These are phyloP conservation scores for Sisor rabdophorus DNA, from an alignment of 2,113 vertebrate genomes.

Conservation along the genomic window DNA sequence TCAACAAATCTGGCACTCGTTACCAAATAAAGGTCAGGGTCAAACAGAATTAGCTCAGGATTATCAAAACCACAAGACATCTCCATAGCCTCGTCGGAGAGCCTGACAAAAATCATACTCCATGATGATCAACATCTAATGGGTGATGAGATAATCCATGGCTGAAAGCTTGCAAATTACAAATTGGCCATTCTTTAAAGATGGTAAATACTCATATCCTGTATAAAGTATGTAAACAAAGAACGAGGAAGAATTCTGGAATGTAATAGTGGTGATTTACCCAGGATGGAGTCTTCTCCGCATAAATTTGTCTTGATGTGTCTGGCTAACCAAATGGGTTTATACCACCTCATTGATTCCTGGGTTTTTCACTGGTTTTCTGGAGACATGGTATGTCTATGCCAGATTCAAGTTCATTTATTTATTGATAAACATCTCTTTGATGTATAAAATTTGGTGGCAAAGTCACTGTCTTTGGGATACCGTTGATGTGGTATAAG, in stretches of 20 bases:
- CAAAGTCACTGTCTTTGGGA: neutral
- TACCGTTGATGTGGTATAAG: neutral
- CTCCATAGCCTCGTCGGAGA: neutral
- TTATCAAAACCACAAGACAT: neutral
- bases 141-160: neutral
- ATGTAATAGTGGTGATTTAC: neutral
- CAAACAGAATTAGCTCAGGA: neutral
- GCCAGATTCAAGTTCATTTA: too few species aligned
- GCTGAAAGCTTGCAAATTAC: neutral
- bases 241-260: neutral
- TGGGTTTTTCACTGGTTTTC: neutral
- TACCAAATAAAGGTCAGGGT: neutral
- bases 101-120: neutral
- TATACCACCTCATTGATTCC: neutral
- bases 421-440: too few species aligned
- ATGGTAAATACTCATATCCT: neutral
- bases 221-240: neutral
- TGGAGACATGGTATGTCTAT: neutral
- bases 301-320: neutral
- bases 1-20: neutral
- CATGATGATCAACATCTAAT: neutral
- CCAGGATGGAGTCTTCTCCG: neutral
- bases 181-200: neutral
- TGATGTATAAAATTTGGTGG: neutral
- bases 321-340: neutral